phyloP scores from a whole-genome alignment of 2,888 invertebrate species.

The Andrena trimmerana region DNA sequence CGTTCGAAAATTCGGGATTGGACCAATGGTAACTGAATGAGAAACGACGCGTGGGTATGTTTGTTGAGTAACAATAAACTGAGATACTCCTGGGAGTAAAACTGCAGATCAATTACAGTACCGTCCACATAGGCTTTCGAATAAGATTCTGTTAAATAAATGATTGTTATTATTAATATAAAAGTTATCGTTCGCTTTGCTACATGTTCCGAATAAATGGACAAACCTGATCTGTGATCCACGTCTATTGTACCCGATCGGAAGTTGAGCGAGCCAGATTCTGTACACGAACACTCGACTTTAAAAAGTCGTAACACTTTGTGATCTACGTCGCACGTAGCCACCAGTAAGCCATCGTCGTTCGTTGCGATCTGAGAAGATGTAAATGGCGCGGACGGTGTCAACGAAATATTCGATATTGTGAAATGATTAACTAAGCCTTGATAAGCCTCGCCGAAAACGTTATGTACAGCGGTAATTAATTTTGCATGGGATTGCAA shows the following conservation, averaged over 20 bases:
- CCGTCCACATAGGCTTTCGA: conserved; percentile 72
- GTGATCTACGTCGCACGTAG: conserved; percentile 73
- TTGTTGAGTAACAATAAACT: conserved; percentile 87
- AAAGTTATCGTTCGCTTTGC: not conserved
- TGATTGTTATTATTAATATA: not conserved
- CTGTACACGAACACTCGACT: conserved; percentile 66
- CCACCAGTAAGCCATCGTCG: conserved; percentile 78
- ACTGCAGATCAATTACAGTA: conserved; percentile 89
- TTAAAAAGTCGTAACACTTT: conserved; percentile 79
- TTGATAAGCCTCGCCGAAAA: conserved; percentile 89
- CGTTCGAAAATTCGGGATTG: conserved; percentile 54
- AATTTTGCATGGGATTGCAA: conserved; percentile 92
- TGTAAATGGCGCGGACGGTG: conserved; percentile 63
- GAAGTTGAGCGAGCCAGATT: conserved; percentile 68
- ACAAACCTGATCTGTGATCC: conserved; percentile 78
- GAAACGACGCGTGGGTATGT: conserved; percentile 77
- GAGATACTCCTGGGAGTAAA: conserved; percentile 90
- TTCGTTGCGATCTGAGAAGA: conserved; percentile 78
- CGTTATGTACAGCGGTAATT: conserved; percentile 88
- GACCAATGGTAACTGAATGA: conserved; percentile 80
- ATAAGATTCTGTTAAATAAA: conserved; percentile 66
- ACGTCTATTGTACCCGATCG: conserved; percentile 74
- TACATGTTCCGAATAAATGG: conserved; percentile 13
- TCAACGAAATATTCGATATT: conserved; percentile 69
- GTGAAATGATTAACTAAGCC: conserved; percentile 89